A percentile compares a stretch with the other conserved stretches of the same genome.
Evolutionary conservation across 2,113 vertebrate species (phyloP).

Genomic region (Paedocypris sp.): DNA sequence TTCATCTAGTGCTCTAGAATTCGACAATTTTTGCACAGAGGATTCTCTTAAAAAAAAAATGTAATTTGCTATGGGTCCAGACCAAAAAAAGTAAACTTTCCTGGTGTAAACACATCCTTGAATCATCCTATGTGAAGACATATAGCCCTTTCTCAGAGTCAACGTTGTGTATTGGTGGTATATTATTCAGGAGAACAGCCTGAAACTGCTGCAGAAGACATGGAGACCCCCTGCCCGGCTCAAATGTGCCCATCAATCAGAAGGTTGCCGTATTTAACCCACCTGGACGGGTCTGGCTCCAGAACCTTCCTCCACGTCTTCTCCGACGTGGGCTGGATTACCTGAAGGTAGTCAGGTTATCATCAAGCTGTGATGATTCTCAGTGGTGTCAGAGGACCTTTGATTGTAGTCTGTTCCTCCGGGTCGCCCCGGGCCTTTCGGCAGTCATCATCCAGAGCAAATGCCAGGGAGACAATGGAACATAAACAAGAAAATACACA

Average conservation of each 20-base stretch:
- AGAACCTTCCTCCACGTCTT: conserved; percentile 9
- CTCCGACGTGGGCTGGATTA: conserved; percentile 23
- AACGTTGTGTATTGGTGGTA: too few species aligned
- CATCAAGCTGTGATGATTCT: conserved; percentile 45
- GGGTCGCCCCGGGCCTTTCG: conserved; percentile 26
- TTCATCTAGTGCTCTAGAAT: too few species aligned
- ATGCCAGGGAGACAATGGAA: conserved; percentile 30
- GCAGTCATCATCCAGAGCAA: conserved; percentile 25
- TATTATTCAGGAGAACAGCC: background rate
- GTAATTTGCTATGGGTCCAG: too few species aligned
- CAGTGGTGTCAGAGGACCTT: conserved; percentile 38
- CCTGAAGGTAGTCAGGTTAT: conserved; percentile 44
- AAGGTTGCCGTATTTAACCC: conserved; percentile 24
- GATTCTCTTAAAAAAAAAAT: too few species aligned
- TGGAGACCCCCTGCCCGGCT: background rate
- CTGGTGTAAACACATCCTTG: too few species aligned
- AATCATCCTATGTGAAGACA: too few species aligned
- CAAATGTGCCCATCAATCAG: conserved; percentile 29
- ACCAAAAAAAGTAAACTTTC: too few species aligned
- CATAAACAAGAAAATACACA: conserved; percentile 31
- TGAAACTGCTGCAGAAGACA: background rate
- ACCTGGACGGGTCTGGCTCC: conserved; percentile 21
- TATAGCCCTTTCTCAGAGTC: too few species aligned
- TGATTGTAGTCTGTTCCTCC: conserved; percentile 42
- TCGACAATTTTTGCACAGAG: too few species aligned